phyloP scores from a whole-genome alignment of 2,113 vertebrate species.

The Gnathonemus echidnorhynchus region DNA sequence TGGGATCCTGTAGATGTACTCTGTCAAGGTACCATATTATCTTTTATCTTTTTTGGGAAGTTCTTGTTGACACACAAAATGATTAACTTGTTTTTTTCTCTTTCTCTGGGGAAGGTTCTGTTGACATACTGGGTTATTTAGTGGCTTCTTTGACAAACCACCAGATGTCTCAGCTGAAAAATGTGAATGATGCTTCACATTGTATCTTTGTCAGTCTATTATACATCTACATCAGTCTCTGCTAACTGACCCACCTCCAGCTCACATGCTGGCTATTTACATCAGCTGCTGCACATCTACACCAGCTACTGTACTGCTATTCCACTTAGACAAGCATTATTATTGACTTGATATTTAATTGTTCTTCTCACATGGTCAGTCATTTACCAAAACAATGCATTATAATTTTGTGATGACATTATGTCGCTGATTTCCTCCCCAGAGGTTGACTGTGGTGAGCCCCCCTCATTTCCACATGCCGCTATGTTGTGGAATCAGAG shows the following conservation, averaged over 20 bases:
- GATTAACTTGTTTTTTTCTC: too few relatives aligned
- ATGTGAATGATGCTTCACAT: background rate
- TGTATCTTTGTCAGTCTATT: too few relatives aligned
- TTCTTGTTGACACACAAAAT: background rate
- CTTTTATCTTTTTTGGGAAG: background rate
- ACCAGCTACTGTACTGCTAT: too few relatives aligned
- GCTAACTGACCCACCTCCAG: too few relatives aligned
- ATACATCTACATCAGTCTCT: too few relatives aligned
- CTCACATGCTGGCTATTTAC: too few relatives aligned
- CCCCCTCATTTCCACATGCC: conserved; percentile 43
- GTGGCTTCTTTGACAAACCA: too few relatives aligned
- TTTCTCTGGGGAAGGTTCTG: background rate
- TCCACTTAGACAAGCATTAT: too few relatives aligned
- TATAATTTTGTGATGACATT: background rate
- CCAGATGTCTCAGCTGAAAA: background rate
- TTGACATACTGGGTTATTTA: background rate
- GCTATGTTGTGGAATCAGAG: conserved; percentile 48
- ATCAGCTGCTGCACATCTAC: too few relatives aligned
- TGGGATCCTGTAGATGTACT: conserved; percentile 48
- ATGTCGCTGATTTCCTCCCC: conserved; percentile 14
- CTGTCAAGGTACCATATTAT: conserved; percentile 50
- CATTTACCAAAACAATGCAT: too few relatives aligned
- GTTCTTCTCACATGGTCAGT: too few relatives aligned
- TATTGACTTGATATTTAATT: too few relatives aligned
- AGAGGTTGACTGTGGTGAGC: conserved; percentile 62